Evolutionary conservation across 2,888 invertebrate genomes (phyloP), one percentile per base, ranked within the genome.

Genomic region (Zygothrica quintamaculata): DNA sequence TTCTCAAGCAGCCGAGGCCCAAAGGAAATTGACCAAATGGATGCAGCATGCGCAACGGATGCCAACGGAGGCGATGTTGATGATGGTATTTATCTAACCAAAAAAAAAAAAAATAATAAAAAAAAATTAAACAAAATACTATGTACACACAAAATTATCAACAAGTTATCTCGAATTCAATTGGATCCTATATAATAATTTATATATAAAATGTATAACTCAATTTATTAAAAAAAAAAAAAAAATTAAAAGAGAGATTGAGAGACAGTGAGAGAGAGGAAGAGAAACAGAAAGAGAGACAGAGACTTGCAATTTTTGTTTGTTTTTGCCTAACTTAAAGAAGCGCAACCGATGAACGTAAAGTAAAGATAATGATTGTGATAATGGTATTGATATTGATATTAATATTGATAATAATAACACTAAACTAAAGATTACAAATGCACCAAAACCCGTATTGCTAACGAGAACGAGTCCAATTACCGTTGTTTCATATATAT

Each of bases 61-160:
- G 59, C 57, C 64, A n/a, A n/a, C n/a, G n/a, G n/a, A n/a, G 56
- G 42, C 69, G 72, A 64, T 73, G 73, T 75, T 76, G 88, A 84
- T 86, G 90, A 89, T 89, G 89, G 89, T 89, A 89, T 89, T 89
- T 89, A 89, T 89, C 89, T 87, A 84, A 88, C 77, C 82, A 89
- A 88, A 77, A 81, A 52, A 68, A 67, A 78, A 68, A 56, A 67
- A 74, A 75, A 64, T 65, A 77, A 77, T 57, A 77, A 60, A 65
- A 65, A 76, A 84, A 69, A 72, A 62, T 69, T 73, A 75, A 65
- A 79, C n/a, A n/a, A 84, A 69, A 72, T 58, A 72, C 77, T 77
- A 67, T 80, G 78, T 82, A 88, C 88, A 88, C 84, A 88, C 88
- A 89, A 87, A 88, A 88, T 86, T 84, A 72, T 82, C 75, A 86